phyloP scores from a whole-genome alignment of 1,140 invertebrate genomes.

The Spodoptera litura region DNA sequence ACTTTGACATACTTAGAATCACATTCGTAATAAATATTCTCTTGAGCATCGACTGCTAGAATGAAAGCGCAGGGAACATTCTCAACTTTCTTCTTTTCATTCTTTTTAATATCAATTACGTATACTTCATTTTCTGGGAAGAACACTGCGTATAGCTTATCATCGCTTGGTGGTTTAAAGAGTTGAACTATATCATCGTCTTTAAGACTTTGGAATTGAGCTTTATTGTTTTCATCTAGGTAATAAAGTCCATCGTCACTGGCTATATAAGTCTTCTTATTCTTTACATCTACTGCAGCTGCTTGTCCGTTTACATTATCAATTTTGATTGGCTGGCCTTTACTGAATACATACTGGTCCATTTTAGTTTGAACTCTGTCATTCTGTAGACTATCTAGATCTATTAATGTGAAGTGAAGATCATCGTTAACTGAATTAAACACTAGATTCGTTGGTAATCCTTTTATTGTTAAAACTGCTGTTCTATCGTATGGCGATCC shows the following conservation, averaged over 20 bases:
- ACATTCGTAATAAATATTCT: conserved; percentile 80
- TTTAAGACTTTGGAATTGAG: conserved; percentile 69
- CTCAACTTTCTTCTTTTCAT: conserved; percentile 73
- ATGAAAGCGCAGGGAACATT: conserved; percentile 76
- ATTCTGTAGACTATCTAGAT: conserved; percentile 73
- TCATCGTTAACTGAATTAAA: conserved; percentile 70
- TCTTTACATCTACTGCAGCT: conserved; percentile 70
- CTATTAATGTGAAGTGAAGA: conserved; percentile 76
- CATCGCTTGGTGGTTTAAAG: conserved; percentile 67
- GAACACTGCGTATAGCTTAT: conserved; percentile 72
- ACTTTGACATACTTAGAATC: conserved; percentile 81
- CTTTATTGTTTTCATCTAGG: conserved; percentile 67
- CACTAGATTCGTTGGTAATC: conserved; percentile 77
- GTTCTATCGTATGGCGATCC: conserved; percentile 62
- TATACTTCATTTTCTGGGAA: conserved; percentile 77
- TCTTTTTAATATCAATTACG: conserved; percentile 65
- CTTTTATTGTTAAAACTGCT: conserved; percentile 73
- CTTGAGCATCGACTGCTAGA: conserved; percentile 70
- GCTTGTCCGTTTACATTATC: conserved; percentile 76
- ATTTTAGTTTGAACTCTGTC: conserved; percentile 80
- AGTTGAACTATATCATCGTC: conserved; percentile 78
- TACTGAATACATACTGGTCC: conserved; percentile 77
- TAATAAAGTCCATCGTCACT: conserved; percentile 72
- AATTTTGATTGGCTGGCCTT: conserved; percentile 71
- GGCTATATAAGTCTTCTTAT: conserved; percentile 75